Conservation (phyloP, 2,113 vertebrate genomes). For the Amazona vittata region DNA sequence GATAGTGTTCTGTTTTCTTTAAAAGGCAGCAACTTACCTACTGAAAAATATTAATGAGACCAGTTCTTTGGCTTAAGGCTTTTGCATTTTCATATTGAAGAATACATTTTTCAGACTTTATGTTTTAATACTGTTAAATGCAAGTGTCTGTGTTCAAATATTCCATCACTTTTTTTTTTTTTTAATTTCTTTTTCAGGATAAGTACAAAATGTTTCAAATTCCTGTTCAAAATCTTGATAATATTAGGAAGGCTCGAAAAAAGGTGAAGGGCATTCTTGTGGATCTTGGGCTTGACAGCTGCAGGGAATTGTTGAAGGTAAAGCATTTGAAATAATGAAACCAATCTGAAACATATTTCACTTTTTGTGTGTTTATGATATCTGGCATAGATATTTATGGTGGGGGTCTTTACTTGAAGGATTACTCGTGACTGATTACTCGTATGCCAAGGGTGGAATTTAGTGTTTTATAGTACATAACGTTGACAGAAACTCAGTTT, state of each 20-base stretch:
- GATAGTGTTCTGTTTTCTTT: neutral
- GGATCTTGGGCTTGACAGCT: conserved; percentile 86
- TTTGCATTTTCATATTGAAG: neutral
- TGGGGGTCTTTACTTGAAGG: neutral
- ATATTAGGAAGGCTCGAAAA: conserved; percentile 85
- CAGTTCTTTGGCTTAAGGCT: neutral
- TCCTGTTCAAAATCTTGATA: conserved; percentile 88
- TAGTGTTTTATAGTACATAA: neutral
- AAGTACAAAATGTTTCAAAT: conserved; percentile 87
- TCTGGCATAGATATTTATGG: neutral
- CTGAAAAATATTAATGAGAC: neutral
- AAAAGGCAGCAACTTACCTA: neutral
- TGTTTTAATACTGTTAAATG: neutral
- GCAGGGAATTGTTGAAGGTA: conserved; percentile 84
- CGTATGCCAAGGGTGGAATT: neutral
- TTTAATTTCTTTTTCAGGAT: conserved; percentile 39
- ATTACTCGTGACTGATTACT: neutral
- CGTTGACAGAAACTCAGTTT: neutral
- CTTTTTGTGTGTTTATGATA: neutral
- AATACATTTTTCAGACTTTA: neutral
- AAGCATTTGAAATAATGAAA: conserved; percentile 3
- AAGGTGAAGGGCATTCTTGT: conserved; percentile 86
- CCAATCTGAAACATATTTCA: neutral
- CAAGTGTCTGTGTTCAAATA: neutral
- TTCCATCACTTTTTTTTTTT: neutral